Evolutionary conservation across 2,888 invertebrate genomes (phyloP).

Genomic region (Doris montereyensis): DNA sequence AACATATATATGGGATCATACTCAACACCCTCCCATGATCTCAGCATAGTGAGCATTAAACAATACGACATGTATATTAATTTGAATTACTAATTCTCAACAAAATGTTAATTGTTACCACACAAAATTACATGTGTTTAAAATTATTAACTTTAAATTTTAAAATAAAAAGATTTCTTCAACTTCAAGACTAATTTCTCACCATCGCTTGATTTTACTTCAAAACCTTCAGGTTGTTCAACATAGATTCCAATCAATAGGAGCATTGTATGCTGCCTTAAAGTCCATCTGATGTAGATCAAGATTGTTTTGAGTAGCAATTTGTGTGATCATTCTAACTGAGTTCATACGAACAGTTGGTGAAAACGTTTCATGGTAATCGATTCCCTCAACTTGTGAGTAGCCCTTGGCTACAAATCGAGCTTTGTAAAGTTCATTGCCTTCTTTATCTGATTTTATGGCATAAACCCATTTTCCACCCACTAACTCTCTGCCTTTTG

Average conservation of each 20-base stretch:
- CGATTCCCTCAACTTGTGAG: constrained; percentile 43
- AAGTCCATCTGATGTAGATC: constrained; percentile 47
- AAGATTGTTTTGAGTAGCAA: constrained; percentile 41
- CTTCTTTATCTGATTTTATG: constrained; percentile 29
- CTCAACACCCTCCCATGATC: too few relatives aligned
- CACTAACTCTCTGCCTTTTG: constrained; percentile 15
- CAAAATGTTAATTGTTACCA: too few relatives aligned
- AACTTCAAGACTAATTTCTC: constrained; percentile 40
- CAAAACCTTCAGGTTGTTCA: constrained; percentile 44
- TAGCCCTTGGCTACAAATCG: constrained; percentile 48
- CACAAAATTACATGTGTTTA: too few relatives aligned
- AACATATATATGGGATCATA: too few relatives aligned
- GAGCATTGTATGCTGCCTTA: background rate
- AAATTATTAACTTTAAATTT: too few relatives aligned
- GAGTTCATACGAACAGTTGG: constrained; percentile 47
- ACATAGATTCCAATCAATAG: constrained; percentile 48
- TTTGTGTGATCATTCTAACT: constrained; percentile 44
- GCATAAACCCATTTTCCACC: constrained; percentile 29
- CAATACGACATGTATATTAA: too few relatives aligned
- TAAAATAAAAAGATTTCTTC: constrained; percentile 47
- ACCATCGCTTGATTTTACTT: background rate
- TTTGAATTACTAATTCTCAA: too few relatives aligned
- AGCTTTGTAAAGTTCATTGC: constrained; percentile 42
- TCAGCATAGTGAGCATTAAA: too few relatives aligned
- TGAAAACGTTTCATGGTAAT: constrained; percentile 51